A percentile compares a stretch with the other conserved stretches of the same genome.
phyloP scores from a whole-genome alignment of 1,140 invertebrate genomes.

The Cydia fagiglandana region DNA sequence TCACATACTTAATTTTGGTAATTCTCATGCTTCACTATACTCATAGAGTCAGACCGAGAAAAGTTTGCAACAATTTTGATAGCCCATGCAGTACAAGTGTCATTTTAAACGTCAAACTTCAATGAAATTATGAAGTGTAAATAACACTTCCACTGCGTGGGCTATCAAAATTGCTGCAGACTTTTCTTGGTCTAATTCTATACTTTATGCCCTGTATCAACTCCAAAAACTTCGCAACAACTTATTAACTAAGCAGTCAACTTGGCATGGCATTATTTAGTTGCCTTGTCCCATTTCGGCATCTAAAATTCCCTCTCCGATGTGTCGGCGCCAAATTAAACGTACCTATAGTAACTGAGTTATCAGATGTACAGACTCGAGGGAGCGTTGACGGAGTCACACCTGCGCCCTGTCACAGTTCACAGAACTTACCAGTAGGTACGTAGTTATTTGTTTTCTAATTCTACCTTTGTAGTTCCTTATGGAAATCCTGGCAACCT shows the following conservation, averaged over 20 bases:
- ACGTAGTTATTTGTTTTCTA: too few relatives aligned
- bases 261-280: neutral
- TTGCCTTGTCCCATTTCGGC: neutral
- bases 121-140: too few relatives aligned
- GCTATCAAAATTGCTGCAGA: too few relatives aligned
- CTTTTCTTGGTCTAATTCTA: too few relatives aligned
- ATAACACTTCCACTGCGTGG: too few relatives aligned
- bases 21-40: too few relatives aligned
- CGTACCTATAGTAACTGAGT: constrained; percentile 23
- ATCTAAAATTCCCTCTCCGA: constrained; percentile 17
- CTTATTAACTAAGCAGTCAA: neutral
- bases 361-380: constrained; percentile 16
- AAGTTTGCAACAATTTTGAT: too few relatives aligned
- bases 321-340: constrained; percentile 24
- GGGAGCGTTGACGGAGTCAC: constrained; percentile 18
- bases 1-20: too few relatives aligned
- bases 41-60: too few relatives aligned
- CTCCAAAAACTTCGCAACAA: neutral
- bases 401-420: neutral
- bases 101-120: too few relatives aligned
- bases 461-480: too few relatives aligned
- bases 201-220: neutral
- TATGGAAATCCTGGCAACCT: neutral
- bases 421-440: neutral
- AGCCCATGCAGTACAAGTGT: too few relatives aligned